Base-by-base conservation (phyloP, 1,140 invertebrate genomes). In the Eupristina koningsbergeri region DNA sequence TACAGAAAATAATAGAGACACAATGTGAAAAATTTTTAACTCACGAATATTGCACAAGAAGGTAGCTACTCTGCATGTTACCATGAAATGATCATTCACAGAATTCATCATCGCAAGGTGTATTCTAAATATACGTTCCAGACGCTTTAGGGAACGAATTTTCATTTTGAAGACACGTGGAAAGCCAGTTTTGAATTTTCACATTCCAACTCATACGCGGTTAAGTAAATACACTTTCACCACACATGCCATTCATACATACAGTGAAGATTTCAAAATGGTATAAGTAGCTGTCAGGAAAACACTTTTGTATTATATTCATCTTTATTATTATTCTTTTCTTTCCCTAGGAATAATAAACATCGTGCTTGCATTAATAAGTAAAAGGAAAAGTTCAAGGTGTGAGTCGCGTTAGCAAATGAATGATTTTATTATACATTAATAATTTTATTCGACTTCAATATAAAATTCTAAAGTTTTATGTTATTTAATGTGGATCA, bases 181-280 rank as follows among this genome's bases (percentile, higher is more conserved):
- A 47, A 45, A 1, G 73, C 71, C 58, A 19, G 50, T 78, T 50
- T 36, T 22, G 36, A 58, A 83, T 78, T 83, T 78, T 63, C 81
- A 83, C 71, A 83, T 69, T 76, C 63, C 19, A 41, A 29, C 15
- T 22, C 11, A 8, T 5, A 9, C 29, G 6, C 58, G 15, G 39
- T 34, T 63, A 78, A 71, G 81, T 83, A 78, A 78, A 83, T 76
- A 84, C 19, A 79, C 82, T 82, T 82, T 75, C 80, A 50, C 76
- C 39, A 22, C 15, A 31, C 36, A 61, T 53, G 47, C 17, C 45
- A 9, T 53, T 41, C 19, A 17, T 63, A n/a, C n/a, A n/a, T n/a
- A n/a, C n/a, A 34, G 69, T 81, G 80, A 74, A 81, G 74, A 58
- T 58, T 74, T 81, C 53, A 34, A 71, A 58, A 3, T 58, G 22